Conservation (phyloP, 2,113 vertebrate species). For the Spea bombifrons region DNA sequence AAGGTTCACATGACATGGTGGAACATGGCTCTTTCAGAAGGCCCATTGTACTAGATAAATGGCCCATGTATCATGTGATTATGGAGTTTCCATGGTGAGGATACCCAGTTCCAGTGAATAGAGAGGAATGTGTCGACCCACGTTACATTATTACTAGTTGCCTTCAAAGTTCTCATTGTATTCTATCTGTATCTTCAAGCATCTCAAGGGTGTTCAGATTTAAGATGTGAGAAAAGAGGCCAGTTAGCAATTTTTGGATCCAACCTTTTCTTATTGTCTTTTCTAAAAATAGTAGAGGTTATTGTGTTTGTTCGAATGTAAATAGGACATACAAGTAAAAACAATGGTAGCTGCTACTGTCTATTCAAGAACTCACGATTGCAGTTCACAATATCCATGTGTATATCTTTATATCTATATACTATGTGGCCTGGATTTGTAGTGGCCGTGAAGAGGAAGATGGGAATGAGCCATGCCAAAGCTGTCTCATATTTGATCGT, state of each 20-base stretch:
- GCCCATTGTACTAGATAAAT: conserved; percentile 34
- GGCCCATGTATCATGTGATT: conserved; percentile 39
- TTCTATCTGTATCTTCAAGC: conserved; percentile 13
- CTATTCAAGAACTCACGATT: too few species aligned
- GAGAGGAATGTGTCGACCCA: conserved; percentile 35
- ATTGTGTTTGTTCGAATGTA: too few species aligned
- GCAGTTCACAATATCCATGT: too few species aligned
- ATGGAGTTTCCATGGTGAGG: conserved; percentile 36
- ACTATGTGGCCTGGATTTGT: too few species aligned
- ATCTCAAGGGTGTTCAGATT: background rate
- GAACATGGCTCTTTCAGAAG: conserved; percentile 27
- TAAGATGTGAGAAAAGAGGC: background rate
- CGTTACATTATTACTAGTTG: conserved; percentile 32
- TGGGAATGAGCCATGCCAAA: too few species aligned
- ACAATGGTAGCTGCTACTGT: too few species aligned
- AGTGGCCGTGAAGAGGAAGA: too few species aligned
- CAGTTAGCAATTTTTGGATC: background rate
- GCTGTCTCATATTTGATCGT: too few species aligned
- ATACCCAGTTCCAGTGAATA: conserved; percentile 40
- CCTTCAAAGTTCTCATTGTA: conserved; percentile 20
- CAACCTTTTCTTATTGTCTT: too few species aligned
- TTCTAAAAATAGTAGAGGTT: too few species aligned
- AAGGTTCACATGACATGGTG: conserved; percentile 37
- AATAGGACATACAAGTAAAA: too few species aligned
- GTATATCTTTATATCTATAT: too few species aligned